Conservation (phyloP, 2,797 vertebrate species). For the Rallus crepitans region DNA sequence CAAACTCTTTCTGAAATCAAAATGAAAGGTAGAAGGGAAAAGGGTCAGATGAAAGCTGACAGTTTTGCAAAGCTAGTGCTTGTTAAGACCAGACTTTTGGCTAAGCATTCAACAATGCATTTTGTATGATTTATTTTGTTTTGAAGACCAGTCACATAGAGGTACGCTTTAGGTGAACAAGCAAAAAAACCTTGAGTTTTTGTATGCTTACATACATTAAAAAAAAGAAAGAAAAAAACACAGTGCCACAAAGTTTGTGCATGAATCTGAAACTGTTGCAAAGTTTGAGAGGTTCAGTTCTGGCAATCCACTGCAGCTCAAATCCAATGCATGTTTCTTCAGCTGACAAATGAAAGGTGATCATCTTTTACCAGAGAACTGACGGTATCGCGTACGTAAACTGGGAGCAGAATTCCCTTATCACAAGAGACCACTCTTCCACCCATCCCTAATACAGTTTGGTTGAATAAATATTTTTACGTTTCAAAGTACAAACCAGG, state of each 20-base stretch:
- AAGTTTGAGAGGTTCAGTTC: background rate
- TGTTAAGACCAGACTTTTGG: background rate
- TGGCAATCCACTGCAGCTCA: slow-evolving; percentile 32
- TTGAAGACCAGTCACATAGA: background rate
- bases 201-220: background rate
- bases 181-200: background rate
- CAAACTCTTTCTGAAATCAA: slow-evolving; percentile 26
- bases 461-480: slow-evolving; percentile 52
- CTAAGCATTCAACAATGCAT: background rate
- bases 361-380: background rate
- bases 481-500: slow-evolving; percentile 26
- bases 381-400: too few species aligned
- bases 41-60: slow-evolving; percentile 3
- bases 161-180: background rate
- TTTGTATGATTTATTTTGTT: background rate
- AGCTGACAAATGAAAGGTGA: background rate
- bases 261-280: slow-evolving; percentile 32
- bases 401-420: background rate
- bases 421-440: slow-evolving; percentile 15
- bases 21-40: background rate
- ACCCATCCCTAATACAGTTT: slow-evolving; percentile 43
- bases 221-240: background rate
- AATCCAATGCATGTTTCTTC: background rate
- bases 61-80: slow-evolving; percentile 25
- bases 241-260: slow-evolving; percentile 12